phyloP scores from a whole-genome alignment of 2,888 invertebrate genomes.

The Zhuqinia jingwanae region DNA sequence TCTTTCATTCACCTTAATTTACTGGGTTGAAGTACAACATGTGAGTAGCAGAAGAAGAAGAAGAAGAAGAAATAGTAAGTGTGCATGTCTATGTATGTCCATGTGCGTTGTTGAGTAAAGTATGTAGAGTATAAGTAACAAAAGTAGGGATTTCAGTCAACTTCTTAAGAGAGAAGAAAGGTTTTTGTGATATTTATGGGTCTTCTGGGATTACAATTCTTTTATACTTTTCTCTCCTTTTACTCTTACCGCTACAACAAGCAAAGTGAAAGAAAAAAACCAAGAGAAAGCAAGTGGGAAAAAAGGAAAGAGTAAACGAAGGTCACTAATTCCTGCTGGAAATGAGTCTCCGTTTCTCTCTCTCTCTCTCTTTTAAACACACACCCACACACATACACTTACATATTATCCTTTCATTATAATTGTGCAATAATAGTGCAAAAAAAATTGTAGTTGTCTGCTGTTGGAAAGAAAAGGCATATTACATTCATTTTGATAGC shows the following conservation, averaged over 20 bases:
- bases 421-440: constrained; percentile 9
- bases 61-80: constrained; percentile 18
- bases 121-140: background rate
- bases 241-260: background rate
- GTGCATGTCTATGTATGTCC: background rate
- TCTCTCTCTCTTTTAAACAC: no score
- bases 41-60: constrained; percentile 19
- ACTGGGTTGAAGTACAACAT: constrained; percentile 63
- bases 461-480: background rate
- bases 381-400: background rate
- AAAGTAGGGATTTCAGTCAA: constrained; percentile 52
- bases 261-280: background rate
- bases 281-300: constrained; percentile 30
- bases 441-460: background rate
- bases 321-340: constrained; percentile 53
- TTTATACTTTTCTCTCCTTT: constrained; percentile 49
- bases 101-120: background rate
- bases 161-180: constrained; percentile 40
- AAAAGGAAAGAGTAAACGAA: constrained; percentile 13
- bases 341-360: constrained; percentile 58
- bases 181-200: constrained; percentile 63
- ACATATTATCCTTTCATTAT: constrained; percentile 29
- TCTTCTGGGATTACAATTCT: constrained; percentile 62
- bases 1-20: constrained; percentile 68
- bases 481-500: constrained; percentile 16